Conservation (phyloP, 1,140 invertebrate species). For the Antheraea mylitta region DNA sequence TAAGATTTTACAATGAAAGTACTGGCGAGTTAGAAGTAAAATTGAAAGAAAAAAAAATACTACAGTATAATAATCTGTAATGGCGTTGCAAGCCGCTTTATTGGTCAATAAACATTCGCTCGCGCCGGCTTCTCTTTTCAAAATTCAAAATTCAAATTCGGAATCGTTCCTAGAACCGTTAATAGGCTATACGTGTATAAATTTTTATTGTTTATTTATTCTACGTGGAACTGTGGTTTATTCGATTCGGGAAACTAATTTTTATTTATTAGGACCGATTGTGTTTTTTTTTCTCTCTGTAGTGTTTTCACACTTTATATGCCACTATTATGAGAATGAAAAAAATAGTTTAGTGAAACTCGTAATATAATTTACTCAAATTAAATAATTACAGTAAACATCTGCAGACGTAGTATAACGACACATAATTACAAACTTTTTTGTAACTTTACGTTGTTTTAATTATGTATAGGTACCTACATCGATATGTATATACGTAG, state of each 20-base stretch:
- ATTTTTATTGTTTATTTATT: slow-evolving; percentile 15
- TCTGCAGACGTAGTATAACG: too few relatives aligned
- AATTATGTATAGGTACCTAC: too few relatives aligned
- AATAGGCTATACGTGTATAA: not conserved
- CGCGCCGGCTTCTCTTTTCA: slow-evolving; percentile 10
- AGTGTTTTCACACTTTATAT: too few relatives aligned
- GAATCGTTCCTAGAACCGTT: slow-evolving; percentile 10
- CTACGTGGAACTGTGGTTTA: slow-evolving; percentile 21
- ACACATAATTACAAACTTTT: too few relatives aligned
- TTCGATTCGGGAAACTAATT: not conserved
- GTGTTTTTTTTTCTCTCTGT: not conserved
- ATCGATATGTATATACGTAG: too few relatives aligned
- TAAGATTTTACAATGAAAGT: not conserved
- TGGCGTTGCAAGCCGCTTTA: slow-evolving; percentile 1
- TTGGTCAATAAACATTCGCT: slow-evolving; percentile 6
- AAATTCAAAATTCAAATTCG: slow-evolving; percentile 7
- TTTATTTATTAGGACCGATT: not conserved
- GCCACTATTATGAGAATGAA: too few relatives aligned
- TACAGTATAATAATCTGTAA: slow-evolving; percentile 2
- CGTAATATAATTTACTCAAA: too few relatives aligned
- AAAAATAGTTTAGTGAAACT: too few relatives aligned
- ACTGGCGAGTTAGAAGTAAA: not conserved
- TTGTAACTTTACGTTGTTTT: too few relatives aligned
- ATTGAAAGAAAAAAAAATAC: not conserved
- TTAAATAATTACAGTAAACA: too few relatives aligned